Evolutionary conservation across 2,888 invertebrate species (phyloP).

Genomic region (Polylopha cassiicola): DNA sequence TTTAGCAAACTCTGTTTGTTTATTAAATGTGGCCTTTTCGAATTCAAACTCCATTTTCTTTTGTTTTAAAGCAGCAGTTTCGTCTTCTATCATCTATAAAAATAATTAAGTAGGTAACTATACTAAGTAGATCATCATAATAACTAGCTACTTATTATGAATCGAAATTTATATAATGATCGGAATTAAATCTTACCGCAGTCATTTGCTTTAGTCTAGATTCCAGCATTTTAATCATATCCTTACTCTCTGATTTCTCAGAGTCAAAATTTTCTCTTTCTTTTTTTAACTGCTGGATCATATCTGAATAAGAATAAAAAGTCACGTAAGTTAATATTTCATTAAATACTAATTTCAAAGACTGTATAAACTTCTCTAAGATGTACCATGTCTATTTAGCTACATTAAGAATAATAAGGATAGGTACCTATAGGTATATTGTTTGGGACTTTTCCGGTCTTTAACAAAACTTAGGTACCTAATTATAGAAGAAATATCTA

Average conservation of each 20-base stretch:
- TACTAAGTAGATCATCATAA: no score
- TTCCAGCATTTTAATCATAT: constrained; percentile 74
- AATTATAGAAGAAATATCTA: no score
- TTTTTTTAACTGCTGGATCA: constrained; percentile 73
- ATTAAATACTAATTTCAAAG: no score
- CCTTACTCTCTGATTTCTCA: constrained; percentile 74
- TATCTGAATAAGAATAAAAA: constrained; percentile 51
- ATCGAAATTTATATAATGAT: no score
- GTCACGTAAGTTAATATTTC: neutral
- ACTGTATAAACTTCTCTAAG: no score
- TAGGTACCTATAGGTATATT: no score
- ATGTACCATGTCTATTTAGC: no score
- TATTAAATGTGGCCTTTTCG: constrained; percentile 77
- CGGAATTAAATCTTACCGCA: constrained; percentile 55
- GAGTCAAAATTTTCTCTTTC: constrained; percentile 74
- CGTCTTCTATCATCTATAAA: constrained; percentile 62
- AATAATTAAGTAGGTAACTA: no score
- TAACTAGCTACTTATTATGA: no score
- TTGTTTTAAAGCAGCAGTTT: constrained; percentile 68
- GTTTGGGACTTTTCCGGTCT: no score
- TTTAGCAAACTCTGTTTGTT: constrained; percentile 78
- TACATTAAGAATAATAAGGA: no score
- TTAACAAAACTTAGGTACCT: no score
- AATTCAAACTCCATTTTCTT: constrained; percentile 79
- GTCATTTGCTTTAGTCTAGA: constrained; percentile 78